Base-by-base conservation (phyloP, 1,140 invertebrate species). In the Stratiolaelaps scimitus region DNA sequence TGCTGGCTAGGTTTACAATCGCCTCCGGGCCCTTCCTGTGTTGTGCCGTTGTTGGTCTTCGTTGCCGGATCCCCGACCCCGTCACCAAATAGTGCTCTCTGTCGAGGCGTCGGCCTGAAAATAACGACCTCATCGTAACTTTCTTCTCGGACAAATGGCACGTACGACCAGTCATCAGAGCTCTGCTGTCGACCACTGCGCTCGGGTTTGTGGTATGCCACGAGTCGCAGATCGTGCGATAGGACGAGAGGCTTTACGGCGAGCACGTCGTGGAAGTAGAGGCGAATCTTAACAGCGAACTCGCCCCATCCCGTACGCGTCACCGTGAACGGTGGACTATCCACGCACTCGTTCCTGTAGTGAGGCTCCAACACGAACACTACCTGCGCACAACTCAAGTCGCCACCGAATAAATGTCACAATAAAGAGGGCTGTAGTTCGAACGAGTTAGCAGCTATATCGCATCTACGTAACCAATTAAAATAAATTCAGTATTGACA, bases 91-190 rank as follows among this genome's bases (percentile, higher is more conserved):
- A 40, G 34, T 6, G 34, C 34, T 40, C 10, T 40, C 34, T 40
- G 34, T 10, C 10, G 34, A 40, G 34, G 34, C 10, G 23, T 17
- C n/a, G 53, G 53, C 4, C 34, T 34, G 26, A 20, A 26, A 23
- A 60, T 26, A 2, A 60, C 53, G 15, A 60, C 26, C 53, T 60
- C 53, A 60, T 60, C 20, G 53, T 60, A 60, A 1, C 26, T 34
- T 60, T 60, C 53, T 26, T 60, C 26, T 2, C 53, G 53, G 34
- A 60, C 53, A 26, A 26, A 60, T 15, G 53, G 53, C 53, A 60
- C 53, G 53, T 60, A 60, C 26, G 26, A 34, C 26, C 34, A 60
- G 26, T 15, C 13, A 29, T 26, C 26, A 15, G 53, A 15, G 15
- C 34, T 34, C 4, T 60, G 26, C 17, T 60, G 26, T 48, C 15